These are phyloP conservation scores for Sclerurus mexicanus DNA, from an alignment of 2,113 vertebrate species.

Conservation along the genomic window DNA sequence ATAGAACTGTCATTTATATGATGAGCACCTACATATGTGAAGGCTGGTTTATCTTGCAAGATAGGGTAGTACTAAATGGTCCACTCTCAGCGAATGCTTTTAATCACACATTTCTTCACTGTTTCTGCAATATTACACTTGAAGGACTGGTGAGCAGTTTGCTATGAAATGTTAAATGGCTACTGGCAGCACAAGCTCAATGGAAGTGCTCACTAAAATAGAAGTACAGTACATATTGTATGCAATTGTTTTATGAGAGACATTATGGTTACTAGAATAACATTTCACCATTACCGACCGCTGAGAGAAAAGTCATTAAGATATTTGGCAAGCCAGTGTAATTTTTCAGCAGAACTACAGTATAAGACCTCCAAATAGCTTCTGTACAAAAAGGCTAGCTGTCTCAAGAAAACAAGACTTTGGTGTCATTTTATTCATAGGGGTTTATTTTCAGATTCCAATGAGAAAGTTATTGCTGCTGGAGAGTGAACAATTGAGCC, in stretches of 20 bases:
- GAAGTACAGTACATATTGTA: constrained; percentile 81
- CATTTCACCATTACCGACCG: constrained; percentile 86
- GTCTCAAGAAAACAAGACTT: constrained; percentile 62
- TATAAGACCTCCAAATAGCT: constrained; percentile 72
- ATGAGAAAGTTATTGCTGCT: constrained; percentile 55
- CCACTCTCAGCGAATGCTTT: constrained; percentile 81
- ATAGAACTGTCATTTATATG: constrained; percentile 89
- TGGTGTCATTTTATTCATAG: constrained; percentile 63
- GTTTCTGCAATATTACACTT: constrained; percentile 79
- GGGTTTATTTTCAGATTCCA: constrained; percentile 71
- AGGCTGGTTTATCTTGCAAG: constrained; percentile 82
- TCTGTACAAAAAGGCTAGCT: constrained; percentile 62
- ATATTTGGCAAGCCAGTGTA: constrained; percentile 80
- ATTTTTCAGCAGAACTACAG: constrained; percentile 80
- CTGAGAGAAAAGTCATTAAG: constrained; percentile 86
- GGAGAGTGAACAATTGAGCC: constrained; percentile 51
- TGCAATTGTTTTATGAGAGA: constrained; percentile 84
- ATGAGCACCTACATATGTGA: constrained; percentile 80
- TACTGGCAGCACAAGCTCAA: constrained; percentile 69
- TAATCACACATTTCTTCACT: constrained; percentile 86
- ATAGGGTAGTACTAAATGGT: constrained; percentile 75
- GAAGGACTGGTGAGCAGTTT: constrained; percentile 78
- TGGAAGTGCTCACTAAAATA: constrained; percentile 80
- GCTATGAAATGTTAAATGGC: constrained; percentile 79
- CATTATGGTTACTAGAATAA: constrained; percentile 86